Evolutionary conservation across 2,888 invertebrate species (phyloP), one percentile per base, ranked within the genome.

Genomic region (Phortica okadai): DNA sequence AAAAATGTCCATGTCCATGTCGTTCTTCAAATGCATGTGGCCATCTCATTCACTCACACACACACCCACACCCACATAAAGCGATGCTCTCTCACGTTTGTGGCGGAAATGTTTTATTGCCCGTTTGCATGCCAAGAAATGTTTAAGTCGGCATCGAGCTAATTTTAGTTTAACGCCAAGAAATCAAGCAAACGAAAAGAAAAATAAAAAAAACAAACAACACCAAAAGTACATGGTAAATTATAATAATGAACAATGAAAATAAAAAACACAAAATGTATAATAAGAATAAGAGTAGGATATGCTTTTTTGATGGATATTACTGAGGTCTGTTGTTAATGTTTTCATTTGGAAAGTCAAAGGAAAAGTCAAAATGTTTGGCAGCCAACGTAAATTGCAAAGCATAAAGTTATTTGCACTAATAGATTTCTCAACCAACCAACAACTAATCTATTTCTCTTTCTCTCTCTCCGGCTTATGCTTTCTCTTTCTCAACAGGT

Each of bases 401-500:
- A 69, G 21, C 67, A 70, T 75, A 69, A 74, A 75, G 74, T 75
- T 62, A 66, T 74, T 69, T 44, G 41, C 67, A 64, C 33, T 73
- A 50, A 74, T 78, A 72, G 72, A 73, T 64, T 73, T 74, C 45
- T 75, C 54, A 45, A 62, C 11, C 14, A 7, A 54, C 41, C 54
- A 45, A 62, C 11, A 56, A 14, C 21, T 54, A 54, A 14, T 54
- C 50, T 16, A 0, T n/a, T 21, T 14, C 45, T 70, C 45, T 64
- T 41, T 14, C 62, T 54, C 42, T 66, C 42, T 74, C 44, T 33
- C 33, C 54, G 2, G 54, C 54, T 1, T n/a, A 41, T 59, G 14
- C n/a, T 74, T 64, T 42, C 54, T 73, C 16, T 80, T 59, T 59
- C 8, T 59, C 89, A 90, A 11, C 92, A 96, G 97, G 97, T 90